Evolutionary conservation across 2,113 vertebrate genomes (phyloP).

Genomic region (Gnathonemus echidnorhynchus): DNA sequence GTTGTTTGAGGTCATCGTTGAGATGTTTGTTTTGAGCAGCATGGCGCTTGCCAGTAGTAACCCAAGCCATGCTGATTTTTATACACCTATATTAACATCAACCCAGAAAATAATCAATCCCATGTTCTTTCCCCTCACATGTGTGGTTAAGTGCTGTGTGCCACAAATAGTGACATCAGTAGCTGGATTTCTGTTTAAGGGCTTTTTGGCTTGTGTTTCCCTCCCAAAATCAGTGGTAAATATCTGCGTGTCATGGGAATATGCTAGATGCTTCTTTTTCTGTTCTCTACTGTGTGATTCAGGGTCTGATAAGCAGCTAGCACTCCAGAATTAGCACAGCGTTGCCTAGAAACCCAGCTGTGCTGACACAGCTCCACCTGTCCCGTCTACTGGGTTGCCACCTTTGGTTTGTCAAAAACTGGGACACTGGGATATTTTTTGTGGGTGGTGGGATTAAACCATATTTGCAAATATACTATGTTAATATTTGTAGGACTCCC

Average conservation of each 20-base stretch:
- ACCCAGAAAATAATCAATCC: not conserved
- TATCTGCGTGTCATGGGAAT: slow-evolving; percentile 11
- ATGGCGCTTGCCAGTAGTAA: not conserved
- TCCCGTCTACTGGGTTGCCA: no score
- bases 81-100: not conserved
- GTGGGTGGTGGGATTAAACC: not conserved
- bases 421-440: no score
- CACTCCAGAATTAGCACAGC: not conserved
- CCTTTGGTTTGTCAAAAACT: not conserved
- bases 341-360: not conserved
- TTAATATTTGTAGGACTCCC: no score
- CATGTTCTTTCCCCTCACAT: not conserved
- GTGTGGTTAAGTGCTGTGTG: not conserved
- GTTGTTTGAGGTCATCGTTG: not conserved
- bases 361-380: not conserved
- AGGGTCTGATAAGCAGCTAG: not conserved
- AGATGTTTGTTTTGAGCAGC: not conserved
- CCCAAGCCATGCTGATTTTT: not conserved
- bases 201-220: not conserved
- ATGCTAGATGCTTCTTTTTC: not conserved
- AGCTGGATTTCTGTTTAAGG: not conserved
- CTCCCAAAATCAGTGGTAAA: slow-evolving; percentile 1
- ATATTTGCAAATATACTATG: no score
- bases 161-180: not conserved
- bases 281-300: not conserved